Conservation (phyloP, 35 echinoderm and acorn worm genomes). For the Stichopus chloronotus region DNA sequence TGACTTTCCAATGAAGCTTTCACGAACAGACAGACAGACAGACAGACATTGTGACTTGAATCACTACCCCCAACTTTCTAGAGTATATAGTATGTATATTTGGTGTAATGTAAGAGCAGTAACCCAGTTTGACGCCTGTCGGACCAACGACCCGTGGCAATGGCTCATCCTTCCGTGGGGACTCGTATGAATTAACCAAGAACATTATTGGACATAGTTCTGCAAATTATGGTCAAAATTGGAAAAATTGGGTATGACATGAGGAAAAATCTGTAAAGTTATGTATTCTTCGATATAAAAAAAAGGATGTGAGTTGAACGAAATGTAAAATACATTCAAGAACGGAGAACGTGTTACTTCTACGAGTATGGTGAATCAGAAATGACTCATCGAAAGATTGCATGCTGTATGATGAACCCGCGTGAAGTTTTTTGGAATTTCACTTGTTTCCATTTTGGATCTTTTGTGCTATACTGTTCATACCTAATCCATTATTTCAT, state of each 20-base stretch:
- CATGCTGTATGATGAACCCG: too few species aligned
- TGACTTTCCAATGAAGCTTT: not conserved
- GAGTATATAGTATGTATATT: not conserved
- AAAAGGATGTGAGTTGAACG: too few species aligned
- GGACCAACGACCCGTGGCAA: constrained; percentile 20
- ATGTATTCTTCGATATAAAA: too few species aligned
- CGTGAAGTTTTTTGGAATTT: too few species aligned
- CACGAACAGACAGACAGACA: not conserved
- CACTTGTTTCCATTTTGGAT: too few species aligned
- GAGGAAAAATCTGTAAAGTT: not conserved
- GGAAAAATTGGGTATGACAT: not conserved
- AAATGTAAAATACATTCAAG: too few species aligned
- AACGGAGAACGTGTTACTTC: too few species aligned
- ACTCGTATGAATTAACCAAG: not conserved
- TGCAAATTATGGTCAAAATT: not conserved
- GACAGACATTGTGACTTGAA: not conserved
- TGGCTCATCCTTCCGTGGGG: not conserved
- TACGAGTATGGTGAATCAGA: too few species aligned
- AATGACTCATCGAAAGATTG: too few species aligned
- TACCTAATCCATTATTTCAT: too few species aligned
- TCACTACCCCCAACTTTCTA: too few species aligned
- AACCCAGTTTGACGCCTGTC: not conserved
- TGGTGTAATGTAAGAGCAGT: not conserved
- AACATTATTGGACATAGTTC: not conserved
- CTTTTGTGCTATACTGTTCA: too few species aligned